Evolutionary conservation across 1,140 invertebrate genomes (phyloP).

Genomic region (Diploscapter pachys): DNA sequence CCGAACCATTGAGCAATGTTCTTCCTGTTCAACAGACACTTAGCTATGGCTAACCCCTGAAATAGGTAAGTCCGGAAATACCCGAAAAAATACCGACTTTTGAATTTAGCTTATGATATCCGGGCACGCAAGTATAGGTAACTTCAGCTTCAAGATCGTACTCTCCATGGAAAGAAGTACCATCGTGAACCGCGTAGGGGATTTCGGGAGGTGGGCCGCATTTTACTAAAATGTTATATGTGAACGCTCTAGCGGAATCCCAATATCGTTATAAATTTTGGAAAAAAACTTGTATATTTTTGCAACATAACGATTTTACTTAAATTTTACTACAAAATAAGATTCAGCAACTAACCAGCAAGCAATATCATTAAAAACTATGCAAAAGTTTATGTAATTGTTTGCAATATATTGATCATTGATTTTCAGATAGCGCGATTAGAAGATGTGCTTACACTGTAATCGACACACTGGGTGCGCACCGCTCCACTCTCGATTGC

Average conservation of each 20-base stretch:
- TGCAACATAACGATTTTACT: not conserved
- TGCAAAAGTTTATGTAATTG: no score
- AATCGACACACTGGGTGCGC: conserved; percentile 58
- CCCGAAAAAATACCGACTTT: conserved; percentile 11
- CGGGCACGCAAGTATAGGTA: conserved; percentile 81
- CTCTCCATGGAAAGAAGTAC: conserved; percentile 63
- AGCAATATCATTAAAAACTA: no score
- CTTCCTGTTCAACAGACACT: conserved; percentile 80
- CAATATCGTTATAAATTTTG: not conserved
- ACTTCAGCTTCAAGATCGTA: conserved; percentile 69
- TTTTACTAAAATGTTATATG: conserved; percentile 67
- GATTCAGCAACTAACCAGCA: not conserved
- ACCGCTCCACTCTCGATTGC: conserved; percentile 62
- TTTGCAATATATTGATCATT: no score
- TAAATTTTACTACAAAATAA: not conserved
- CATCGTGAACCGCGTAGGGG: conserved; percentile 81
- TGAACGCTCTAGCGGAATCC: conserved; percentile 20
- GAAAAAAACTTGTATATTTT: not conserved
- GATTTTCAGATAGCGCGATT: no score
- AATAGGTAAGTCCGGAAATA: no score
- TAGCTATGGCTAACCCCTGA: conserved; percentile 69
- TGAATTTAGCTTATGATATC: conserved; percentile 67
- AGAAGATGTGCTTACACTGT: conserved; percentile 39
- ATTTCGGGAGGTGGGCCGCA: conserved; percentile 81
- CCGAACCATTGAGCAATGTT: conserved; percentile 82